Evolutionary conservation across 2,113 vertebrate species (phyloP).

Genomic region (Coregonus clupeaformis): DNA sequence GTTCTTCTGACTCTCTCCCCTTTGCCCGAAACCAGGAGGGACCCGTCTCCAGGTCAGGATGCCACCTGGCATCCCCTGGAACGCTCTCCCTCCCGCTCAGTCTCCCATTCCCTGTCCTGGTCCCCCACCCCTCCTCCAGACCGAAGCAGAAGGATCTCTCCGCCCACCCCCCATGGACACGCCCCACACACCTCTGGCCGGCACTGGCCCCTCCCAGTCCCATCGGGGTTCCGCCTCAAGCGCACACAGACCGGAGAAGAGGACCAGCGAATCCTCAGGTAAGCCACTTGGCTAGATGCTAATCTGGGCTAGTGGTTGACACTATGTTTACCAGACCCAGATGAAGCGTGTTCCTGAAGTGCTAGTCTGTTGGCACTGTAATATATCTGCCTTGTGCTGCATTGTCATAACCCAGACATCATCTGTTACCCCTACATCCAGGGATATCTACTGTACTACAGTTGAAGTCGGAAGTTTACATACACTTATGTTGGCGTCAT

Average conservation of each 20-base stretch:
- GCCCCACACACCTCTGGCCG: conserved; percentile 25
- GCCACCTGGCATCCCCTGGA: conserved; percentile 37
- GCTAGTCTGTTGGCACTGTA: no score
- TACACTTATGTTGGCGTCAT: no score
- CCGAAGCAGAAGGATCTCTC: conserved; percentile 18
- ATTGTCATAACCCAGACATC: not conserved
- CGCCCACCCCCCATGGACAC: conserved; percentile 38
- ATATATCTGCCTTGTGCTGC: not conserved
- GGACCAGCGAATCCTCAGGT: conserved; percentile 33
- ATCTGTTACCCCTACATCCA: not conserved
- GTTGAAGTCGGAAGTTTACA: no score
- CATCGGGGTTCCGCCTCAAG: conserved; percentile 16
- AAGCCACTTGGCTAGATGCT: no score
- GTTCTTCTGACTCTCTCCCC: not conserved
- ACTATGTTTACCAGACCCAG: no score
- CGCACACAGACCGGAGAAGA: conserved; percentile 8
- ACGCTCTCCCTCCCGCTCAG: conserved; percentile 51
- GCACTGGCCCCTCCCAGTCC: conserved; percentile 7
- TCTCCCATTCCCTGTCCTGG: conserved; percentile 53
- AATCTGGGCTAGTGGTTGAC: no score
- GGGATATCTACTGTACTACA: no score
- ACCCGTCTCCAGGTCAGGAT: conserved; percentile 23
- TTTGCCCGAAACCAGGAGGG: conserved; percentile 23
- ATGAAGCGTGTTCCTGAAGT: no score
- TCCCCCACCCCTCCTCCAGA: conserved; percentile 43